Evolutionary conservation across 2,113 vertebrate species (phyloP).

Genomic region (Zootoca vivipara): DNA sequence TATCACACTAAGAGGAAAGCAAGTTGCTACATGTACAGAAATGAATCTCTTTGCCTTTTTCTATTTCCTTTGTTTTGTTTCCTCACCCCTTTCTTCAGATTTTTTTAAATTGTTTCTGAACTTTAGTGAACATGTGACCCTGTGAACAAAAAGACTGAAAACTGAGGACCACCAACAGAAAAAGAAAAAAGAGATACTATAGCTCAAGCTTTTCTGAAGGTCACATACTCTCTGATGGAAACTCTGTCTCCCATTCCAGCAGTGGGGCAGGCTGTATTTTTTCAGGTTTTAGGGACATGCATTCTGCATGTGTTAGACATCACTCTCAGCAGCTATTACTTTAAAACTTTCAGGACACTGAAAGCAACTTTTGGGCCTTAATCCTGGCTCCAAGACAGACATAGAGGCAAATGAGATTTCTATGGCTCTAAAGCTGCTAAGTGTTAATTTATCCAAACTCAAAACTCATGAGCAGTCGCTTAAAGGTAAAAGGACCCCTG

Average conservation of each 20-base stretch:
- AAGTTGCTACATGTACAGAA: too few species aligned
- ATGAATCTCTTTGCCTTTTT: too few species aligned
- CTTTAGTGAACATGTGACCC: too few species aligned
- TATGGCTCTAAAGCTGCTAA: neutral
- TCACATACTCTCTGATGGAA: neutral
- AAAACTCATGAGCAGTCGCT: neutral
- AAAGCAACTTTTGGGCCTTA: neutral
- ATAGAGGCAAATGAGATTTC: neutral
- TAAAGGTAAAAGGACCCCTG: too few species aligned
- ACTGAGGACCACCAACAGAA: neutral
- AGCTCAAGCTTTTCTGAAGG: neutral
- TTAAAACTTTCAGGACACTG: neutral
- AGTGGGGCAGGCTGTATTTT: neutral
- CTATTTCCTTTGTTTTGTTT: too few species aligned
- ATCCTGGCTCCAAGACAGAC: neutral
- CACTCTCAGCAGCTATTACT: neutral
- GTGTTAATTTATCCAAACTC: neutral
- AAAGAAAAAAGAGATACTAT: neutral
- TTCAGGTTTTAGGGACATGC: neutral
- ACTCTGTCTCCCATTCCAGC: neutral
- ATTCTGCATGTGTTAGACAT: neutral
- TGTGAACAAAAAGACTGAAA: neutral
- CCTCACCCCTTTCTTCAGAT: too few species aligned
- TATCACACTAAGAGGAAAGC: too few species aligned
- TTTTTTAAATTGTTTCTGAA: too few species aligned